These are phyloP conservation scores for Melanotaenia pygmaea DNA, from an alignment of 2,797 vertebrate species.

Conservation along the genomic window DNA sequence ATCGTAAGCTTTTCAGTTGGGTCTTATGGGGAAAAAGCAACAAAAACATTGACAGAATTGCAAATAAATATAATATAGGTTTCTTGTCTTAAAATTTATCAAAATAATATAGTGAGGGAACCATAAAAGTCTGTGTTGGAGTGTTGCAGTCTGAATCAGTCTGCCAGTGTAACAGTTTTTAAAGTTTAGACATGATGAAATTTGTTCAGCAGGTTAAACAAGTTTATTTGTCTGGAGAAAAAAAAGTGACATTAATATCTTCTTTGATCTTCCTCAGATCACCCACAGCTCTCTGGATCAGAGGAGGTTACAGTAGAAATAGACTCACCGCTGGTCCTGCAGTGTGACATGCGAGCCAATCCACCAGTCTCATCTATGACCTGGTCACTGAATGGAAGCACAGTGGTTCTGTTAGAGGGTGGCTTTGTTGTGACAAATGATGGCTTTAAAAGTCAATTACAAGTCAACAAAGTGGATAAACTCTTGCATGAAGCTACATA, in stretches of 20 bases:
- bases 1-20: too few relatives aligned
- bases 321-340: slow-evolving; percentile 64
- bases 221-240: background rate
- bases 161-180: background rate
- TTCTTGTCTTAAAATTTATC: background rate
- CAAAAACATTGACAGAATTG: too few relatives aligned
- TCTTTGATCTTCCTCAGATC: slow-evolving; percentile 75
- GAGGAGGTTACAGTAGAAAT: slow-evolving; percentile 71
- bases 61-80: background rate
- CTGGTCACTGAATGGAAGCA: slow-evolving; percentile 81
- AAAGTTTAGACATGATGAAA: background rate
- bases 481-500: slow-evolving; percentile 84
- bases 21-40: too few relatives aligned
- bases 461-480: slow-evolving; percentile 57
- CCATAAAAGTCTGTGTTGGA: background rate
- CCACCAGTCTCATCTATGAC: slow-evolving; percentile 79
- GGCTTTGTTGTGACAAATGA: slow-evolving; percentile 75
- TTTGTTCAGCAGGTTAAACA: background rate
- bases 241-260: background rate
- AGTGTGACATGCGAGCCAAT: slow-evolving; percentile 85
- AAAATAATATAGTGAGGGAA: background rate
- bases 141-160: too few relatives aligned
- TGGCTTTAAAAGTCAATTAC: slow-evolving; percentile 75
- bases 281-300: slow-evolving; percentile 77
- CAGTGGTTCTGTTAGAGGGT: slow-evolving; percentile 71